Conservation (phyloP, 2,113 vertebrate genomes). For the Myiagra hebetior region DNA sequence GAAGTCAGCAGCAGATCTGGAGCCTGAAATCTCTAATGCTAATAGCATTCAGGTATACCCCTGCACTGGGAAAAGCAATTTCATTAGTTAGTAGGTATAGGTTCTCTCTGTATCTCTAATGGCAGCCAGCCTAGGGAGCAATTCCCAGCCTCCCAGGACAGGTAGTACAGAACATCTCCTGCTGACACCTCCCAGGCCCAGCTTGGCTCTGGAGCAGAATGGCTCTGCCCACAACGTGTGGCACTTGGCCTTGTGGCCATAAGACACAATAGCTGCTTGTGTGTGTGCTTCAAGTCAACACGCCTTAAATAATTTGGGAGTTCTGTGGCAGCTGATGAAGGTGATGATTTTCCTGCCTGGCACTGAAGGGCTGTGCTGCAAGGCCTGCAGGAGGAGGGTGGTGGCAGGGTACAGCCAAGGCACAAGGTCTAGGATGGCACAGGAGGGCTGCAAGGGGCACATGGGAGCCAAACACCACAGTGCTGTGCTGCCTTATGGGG, state of each 20-base stretch:
- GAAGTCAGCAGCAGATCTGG: neutral
- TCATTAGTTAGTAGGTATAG: neutral
- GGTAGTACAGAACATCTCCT: neutral
- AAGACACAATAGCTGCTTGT: neutral
- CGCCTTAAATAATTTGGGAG: neutral
- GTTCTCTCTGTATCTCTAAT: neutral
- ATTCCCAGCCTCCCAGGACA: neutral
- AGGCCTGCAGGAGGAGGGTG: neutral
- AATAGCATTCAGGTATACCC: neutral
- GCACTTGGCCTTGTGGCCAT: neutral
- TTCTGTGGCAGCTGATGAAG: neutral
- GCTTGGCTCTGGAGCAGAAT: neutral
- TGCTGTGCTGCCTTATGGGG: neutral
- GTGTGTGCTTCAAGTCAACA: neutral
- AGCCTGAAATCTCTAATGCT: neutral
- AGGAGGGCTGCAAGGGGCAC: neutral
- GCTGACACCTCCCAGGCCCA: rapidly evolving
- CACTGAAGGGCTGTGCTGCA: neutral
- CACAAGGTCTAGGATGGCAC: neutral
- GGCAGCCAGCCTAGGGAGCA: neutral
- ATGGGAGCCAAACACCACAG: neutral
- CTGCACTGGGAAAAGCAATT: neutral
- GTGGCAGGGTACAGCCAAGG: neutral
- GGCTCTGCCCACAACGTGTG: neutral
- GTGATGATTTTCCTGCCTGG: neutral